Evolutionary conservation across 2,113 vertebrate species (phyloP), one percentile per base, ranked within the genome.

Genomic region (Lates calcarifer): DNA sequence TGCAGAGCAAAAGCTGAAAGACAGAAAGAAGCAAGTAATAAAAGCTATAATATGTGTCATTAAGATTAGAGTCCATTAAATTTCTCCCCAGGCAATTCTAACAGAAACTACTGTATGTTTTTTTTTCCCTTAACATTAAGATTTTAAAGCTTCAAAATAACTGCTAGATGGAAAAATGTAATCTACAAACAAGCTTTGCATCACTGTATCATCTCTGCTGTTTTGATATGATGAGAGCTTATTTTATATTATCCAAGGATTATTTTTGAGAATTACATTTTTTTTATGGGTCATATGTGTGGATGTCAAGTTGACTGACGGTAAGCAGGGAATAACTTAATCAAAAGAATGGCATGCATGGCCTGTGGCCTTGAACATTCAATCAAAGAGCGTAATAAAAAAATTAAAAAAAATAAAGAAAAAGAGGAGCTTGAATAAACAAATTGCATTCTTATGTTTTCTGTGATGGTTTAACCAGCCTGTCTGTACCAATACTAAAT

Each of bases 241-340:
- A 15, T 35, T 28, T 37, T 31, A 57, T 51, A 49, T 83, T 37
- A 51, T 49, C 15, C 13, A 6, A 5, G 64, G 61, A 68, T 53
- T 58, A 31, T 60, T 69, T 75, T 11, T 49, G 13, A 84, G 37
- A 56, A 60, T 29, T 75, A 5, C 3, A 43, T 12, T 76, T 31
- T 29, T 70, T 77, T 26, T 24, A 33, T 66, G 35, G 4, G 7
- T 31, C 22, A 80, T 74, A 49, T 77, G n/a, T 57, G 56, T 62
- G 58, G 26, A 18, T 71, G 51, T 41, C 29, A 17, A 17, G 29
- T 8, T 49, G 69, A 77, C 6, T 81, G 65, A 55, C 66, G 82
- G 64, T 22, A 28, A 81, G 65, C 18, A 61, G 28, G n/a, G 56
- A 8, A 45, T 9, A 29, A 17, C 6, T 1, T 51, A 31, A 70